Evolutionary conservation across 2,888 invertebrate genomes (phyloP), one percentile per base, ranked within the genome.

Genomic region (Linnaemya vulpina): DNA sequence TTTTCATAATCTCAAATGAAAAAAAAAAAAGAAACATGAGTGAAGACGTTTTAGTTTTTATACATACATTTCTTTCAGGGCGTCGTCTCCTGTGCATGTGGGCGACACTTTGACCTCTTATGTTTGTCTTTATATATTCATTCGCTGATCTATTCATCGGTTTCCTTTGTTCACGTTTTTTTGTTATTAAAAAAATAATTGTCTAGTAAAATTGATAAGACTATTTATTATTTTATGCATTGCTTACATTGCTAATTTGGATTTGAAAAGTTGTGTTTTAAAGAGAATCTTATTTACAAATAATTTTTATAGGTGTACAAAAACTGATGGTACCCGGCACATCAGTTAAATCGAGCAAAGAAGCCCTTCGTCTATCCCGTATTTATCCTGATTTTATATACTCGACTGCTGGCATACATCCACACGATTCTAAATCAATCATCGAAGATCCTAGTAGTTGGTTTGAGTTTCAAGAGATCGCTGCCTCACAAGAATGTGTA

Each of bases 291-390:
- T 70, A 10, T 67, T 68, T 58, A 10, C 1, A 15, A n/a, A 2
- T 30, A 11, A 43, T 40, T 10, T 58, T 65, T 20, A 38, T 20
- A 97, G 97, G 98, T 89, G 97, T 98, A 90, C 97, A 97, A 92
- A 98, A 98, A 93, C 96, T 98, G 85, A 97, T 98, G 96, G 98
- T 98, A 83, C 97, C 97, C 76, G 98, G 98, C 67, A 97, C 97
- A 87, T 97, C 97, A 88, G 95, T 98, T 79, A 95, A 96, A 92
- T 96, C 96, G 80, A 97, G 97, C 91, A 97, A 97, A 93, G 98
- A 98, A 93, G 97, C 97, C 74, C 93, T 98, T 85, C 94, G 98
- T 91, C 93, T 98, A 88, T 97, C 97, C 79, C 94, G 97, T 90
- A 96, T 98, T 89, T 97, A 97, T 93, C 98, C 98, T 79, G 96